Evolutionary conservation across 2,113 vertebrate genomes (phyloP).

Genomic region (Castor canadensis): DNA sequence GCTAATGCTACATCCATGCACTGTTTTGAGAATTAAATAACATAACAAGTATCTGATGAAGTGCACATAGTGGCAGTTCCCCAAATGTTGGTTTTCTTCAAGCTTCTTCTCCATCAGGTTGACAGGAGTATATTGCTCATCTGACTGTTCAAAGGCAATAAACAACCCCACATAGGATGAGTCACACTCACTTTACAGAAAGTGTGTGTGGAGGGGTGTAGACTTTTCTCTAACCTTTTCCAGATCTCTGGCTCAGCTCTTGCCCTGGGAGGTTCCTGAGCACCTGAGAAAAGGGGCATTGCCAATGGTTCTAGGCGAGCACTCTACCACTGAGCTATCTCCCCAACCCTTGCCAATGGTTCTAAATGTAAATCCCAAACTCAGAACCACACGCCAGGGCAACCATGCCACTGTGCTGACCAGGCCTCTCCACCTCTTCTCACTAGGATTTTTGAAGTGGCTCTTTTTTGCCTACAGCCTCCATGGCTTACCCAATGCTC

Average conservation of each 20-base stretch:
- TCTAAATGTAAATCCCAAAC: neutral
- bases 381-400: neutral
- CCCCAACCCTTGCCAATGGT: neutral
- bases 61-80: neutral
- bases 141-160: neutral
- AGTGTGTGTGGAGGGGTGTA: neutral
- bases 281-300: neutral
- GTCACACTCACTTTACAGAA: neutral
- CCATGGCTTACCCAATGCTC: neutral
- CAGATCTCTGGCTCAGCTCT: neutral
- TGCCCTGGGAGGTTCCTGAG: neutral
- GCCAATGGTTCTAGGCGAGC: too few relatives aligned
- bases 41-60: neutral
- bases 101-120: neutral
- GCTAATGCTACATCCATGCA: neutral
- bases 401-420: neutral
- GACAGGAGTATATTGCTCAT: neutral
- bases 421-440: neutral
- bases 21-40: constrained; percentile 19
- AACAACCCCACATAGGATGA: neutral
- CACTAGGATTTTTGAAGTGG: neutral
- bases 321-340: too few relatives aligned
- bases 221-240: neutral
- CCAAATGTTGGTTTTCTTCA: neutral
- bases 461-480: neutral